Percentiles rank a stretch among this genome's conserved stretches.
Evolutionary conservation across 1,140 invertebrate species (phyloP).

Genomic region (Drosophila murphyi): DNA sequence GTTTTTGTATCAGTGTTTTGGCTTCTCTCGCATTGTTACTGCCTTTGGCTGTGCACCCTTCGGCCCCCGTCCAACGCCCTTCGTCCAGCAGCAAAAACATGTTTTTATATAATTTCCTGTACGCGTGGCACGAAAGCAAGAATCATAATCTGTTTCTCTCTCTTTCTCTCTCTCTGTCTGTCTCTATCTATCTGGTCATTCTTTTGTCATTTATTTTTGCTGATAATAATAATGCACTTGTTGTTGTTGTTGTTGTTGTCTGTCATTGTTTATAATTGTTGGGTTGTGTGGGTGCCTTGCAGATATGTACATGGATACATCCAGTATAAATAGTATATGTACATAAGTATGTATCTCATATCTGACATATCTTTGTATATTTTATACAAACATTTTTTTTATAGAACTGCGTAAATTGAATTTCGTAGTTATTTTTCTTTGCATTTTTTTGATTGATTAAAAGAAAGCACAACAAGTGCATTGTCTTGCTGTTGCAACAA

Average conservation of each 20-base stretch:
- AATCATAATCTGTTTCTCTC: constrained; percentile 60
- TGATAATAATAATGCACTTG: constrained; percentile 76
- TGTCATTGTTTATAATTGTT: constrained; percentile 77
- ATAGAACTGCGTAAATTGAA: constrained; percentile 26
- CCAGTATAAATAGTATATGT: background rate
- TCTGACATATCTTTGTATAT: constrained; percentile 22
- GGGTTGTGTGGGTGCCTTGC: constrained; percentile 47
- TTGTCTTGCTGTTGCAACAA: constrained; percentile 20
- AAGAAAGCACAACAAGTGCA: constrained; percentile 32
- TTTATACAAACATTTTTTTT: constrained; percentile 1
- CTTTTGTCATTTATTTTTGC: constrained; percentile 77
- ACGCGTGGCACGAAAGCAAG: constrained; percentile 74
- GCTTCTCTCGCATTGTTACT: constrained; percentile 67
- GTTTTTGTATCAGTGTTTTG: background rate
- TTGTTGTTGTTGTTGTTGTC: constrained; percentile 38
- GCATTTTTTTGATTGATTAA: constrained; percentile 61
- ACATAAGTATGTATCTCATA: constrained; percentile 54
- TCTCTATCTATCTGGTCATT: constrained; percentile 19
- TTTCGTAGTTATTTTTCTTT: constrained; percentile 30
- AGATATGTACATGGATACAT: constrained; percentile 18
- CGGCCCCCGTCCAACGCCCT: background rate
- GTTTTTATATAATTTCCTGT: constrained; percentile 81
- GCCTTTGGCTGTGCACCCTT: constrained; percentile 26
- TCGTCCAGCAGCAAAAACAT: constrained; percentile 52
- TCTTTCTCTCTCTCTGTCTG: constrained; percentile 10